Evolutionary conservation across 2,888 invertebrate genomes (phyloP).

Genomic region (Melitaea athalia): DNA sequence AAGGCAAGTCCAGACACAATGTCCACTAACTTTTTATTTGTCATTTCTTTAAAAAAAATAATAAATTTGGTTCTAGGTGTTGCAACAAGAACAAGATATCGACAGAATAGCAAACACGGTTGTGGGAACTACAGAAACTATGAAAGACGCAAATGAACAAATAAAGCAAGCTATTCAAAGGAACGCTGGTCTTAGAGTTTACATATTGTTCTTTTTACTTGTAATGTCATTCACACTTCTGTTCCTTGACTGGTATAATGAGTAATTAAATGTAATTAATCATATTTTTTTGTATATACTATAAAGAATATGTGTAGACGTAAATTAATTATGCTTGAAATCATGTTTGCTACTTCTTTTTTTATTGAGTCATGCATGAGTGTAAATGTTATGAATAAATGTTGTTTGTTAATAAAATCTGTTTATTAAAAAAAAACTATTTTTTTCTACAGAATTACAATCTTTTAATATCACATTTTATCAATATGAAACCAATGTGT

Average conservation of each 20-base stretch:
- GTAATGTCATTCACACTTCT: conserved; percentile 97
- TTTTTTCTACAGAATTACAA: no score
- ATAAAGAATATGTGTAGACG: not conserved
- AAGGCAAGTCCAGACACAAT: conserved; percentile 77
- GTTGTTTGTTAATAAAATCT: not conserved
- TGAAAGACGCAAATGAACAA: conserved; percentile 98
- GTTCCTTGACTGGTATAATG: conserved; percentile 99
- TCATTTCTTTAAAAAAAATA: not conserved
- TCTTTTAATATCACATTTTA: no score
- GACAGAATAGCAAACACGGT: conserved; percentile 94
- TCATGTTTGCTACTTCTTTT: not conserved
- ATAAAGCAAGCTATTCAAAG: conserved; percentile 98
- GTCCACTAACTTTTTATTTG: not conserved
- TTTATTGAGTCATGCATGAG: not conserved
- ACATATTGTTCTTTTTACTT: conserved; percentile 96
- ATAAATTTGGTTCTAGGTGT: conserved; percentile 76
- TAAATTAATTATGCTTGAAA: not conserved
- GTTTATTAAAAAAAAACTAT: no score
- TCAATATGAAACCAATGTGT: no score
- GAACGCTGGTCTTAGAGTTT: conserved; percentile 96
- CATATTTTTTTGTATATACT: conserved; percentile 2
- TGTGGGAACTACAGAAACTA: conserved; percentile 96
- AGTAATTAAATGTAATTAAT: conserved; percentile 59
- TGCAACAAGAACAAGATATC: conserved; percentile 96
- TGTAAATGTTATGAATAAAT: not conserved